Evolutionary conservation across 2,888 invertebrate species (phyloP), one percentile per base, ranked within the genome.

Genomic region (Vannuccia rotundouncinata): DNA sequence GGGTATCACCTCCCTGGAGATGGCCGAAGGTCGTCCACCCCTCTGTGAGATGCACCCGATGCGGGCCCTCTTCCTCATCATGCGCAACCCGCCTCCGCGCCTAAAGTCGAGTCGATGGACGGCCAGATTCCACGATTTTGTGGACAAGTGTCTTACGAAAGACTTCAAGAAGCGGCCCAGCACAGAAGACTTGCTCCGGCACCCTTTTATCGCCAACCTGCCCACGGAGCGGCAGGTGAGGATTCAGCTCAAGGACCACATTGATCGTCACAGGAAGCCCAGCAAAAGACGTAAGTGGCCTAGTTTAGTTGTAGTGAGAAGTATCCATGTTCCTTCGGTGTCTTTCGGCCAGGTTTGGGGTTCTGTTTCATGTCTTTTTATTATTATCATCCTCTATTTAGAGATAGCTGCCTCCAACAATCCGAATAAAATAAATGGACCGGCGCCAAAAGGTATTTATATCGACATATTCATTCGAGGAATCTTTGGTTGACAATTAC

Each of bases 41-140:
- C 91, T 99, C 81, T 99, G 98, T 90, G 98, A 99, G 91, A 92
- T 99, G 89, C 99, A 99, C 91, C 99, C 99, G 29, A 99, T 99
- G 99, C 91, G 98, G 86, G 98, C 98, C 83, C 91, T 98, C 84
- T 99, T 98, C 90, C 92, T 99, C 85, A 98, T 98, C 89, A 98
- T 98, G 84, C 92, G 98, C 86, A 98, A 99, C 89, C 94, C 95
- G 84, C 96, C 99, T 79, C 99, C 99, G 76, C 92, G 97, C 85
- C 92, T 99, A 85, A 98, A 95, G 90, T 83, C 82, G 22, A 1
- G 60, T 0, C 29, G 60, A 76, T 81, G 83, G 76, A 84, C 84
- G 84, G 92, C 94, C 82, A 95, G 96, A 89, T 98, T 97, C 90
- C 95, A 97, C 88, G 90, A 94, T 87, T 99, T 99, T 89, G 96